These are phyloP conservation scores for Conopomorpha cramerella DNA, from an alignment of 1,140 invertebrate genomes.

Conservation along the genomic window DNA sequence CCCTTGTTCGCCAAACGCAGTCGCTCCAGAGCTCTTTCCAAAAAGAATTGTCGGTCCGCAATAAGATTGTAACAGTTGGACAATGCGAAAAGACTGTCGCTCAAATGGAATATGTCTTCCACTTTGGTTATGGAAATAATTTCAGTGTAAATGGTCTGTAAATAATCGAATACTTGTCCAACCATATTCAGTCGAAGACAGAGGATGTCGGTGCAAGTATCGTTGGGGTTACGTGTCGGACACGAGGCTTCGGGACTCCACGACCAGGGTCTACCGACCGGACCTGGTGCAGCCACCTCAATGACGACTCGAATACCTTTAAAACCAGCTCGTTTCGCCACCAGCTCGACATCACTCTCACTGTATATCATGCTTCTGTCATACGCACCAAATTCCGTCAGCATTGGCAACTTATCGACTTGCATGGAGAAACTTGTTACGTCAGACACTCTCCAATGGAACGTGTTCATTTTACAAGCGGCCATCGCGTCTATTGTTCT, in stretches of 20 bases:
- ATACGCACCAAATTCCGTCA: constrained; percentile 76
- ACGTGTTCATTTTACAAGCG: constrained; percentile 77
- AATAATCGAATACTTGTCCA: constrained; percentile 63
- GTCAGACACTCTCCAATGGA: constrained; percentile 85
- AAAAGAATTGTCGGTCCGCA: constrained; percentile 67
- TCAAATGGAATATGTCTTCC: constrained; percentile 69
- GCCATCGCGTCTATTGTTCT: constrained; percentile 76
- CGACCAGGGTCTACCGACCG: constrained; percentile 74
- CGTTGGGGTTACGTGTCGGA: constrained; percentile 66
- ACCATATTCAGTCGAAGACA: constrained; percentile 70
- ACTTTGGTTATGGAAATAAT: constrained; percentile 61
- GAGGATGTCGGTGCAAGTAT: constrained; percentile 68
- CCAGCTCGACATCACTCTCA: constrained; percentile 64
- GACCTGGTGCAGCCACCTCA: constrained; percentile 78
- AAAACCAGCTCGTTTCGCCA: constrained; percentile 68
- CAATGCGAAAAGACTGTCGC: constrained; percentile 68
- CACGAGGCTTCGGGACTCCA: constrained; percentile 74
- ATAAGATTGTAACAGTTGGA: constrained; percentile 66
- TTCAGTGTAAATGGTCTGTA: constrained; percentile 62
- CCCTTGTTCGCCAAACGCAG: constrained; percentile 63
- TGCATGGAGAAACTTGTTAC: constrained; percentile 79
- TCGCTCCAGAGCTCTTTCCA: constrained; percentile 61
- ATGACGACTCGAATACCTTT: constrained; percentile 71
- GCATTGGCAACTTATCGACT: constrained; percentile 66
- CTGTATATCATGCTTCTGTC: constrained; percentile 68